A percentile compares a stretch with the other conserved stretches of the same genome.
These are phyloP conservation scores for Drosophila serrata DNA, from an alignment of 1,140 invertebrate species.

Conservation along the genomic window DNA sequence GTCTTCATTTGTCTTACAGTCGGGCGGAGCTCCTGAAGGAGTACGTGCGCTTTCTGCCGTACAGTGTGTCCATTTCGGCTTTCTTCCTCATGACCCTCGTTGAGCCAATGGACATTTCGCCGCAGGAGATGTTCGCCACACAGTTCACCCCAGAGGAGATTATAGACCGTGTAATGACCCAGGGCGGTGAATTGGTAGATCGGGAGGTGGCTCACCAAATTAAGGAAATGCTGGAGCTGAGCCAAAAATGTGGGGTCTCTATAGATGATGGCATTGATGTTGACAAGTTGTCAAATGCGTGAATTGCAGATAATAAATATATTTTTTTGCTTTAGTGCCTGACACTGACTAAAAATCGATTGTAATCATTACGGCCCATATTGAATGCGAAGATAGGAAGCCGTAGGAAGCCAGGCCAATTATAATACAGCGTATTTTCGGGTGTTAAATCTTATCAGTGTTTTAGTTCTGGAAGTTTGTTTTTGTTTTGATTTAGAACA, in stretches of 20 bases:
- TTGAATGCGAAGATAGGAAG: neutral
- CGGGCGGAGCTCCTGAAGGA: conserved; percentile 62
- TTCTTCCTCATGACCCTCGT: conserved; percentile 63
- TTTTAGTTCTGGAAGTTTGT: neutral
- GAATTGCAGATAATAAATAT: conserved; percentile 10
- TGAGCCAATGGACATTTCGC: conserved; percentile 29
- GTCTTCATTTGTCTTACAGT: conserved; percentile 16
- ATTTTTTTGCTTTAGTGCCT: neutral
- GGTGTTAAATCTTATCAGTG: conserved; percentile 9
- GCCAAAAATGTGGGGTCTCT: conserved; percentile 44
- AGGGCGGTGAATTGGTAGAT: conserved; percentile 68
- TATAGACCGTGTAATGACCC: conserved; percentile 10
- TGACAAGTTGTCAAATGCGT: conserved; percentile 3
- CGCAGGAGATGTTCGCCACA: conserved; percentile 45
- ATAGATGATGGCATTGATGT: conserved; percentile 65
- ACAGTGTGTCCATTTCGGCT: conserved; percentile 38
- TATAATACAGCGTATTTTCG: neutral
- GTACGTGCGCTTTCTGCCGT: conserved; percentile 70
- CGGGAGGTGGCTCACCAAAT: conserved; percentile 71
- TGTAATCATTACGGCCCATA: neutral
- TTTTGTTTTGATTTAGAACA: conserved; percentile 21
- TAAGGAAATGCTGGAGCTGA: conserved; percentile 68
- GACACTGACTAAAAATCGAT: neutral
- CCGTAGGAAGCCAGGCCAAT: neutral
- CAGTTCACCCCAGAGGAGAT: conserved; percentile 31